Evolutionary conservation across 2,797 vertebrate species (phyloP).

Genomic region (Petrocephalus sullivani): DNA sequence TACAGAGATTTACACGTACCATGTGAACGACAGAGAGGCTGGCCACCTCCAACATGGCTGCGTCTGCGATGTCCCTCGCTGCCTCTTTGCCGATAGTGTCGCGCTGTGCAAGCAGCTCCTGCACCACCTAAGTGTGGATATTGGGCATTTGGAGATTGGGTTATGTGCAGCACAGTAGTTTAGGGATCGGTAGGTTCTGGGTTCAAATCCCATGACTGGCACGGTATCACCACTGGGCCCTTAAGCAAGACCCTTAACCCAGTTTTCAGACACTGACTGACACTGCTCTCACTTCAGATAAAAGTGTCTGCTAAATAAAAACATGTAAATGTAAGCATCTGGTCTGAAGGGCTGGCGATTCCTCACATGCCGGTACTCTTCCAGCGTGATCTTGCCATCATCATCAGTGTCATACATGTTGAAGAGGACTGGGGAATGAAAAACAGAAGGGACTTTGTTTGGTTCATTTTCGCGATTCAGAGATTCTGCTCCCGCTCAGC

Average conservation of each 20-base stretch:
- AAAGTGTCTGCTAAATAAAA: not conserved
- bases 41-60: conserved; percentile 94
- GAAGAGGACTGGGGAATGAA: conserved; percentile 74
- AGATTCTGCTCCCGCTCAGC: not conserved
- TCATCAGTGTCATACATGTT: conserved; percentile 94
- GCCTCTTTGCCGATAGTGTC: conserved; percentile 70
- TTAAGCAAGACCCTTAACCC: not conserved
- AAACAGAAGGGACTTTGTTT: not conserved
- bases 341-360: conserved; percentile 2
- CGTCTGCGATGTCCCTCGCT: conserved; percentile 74
- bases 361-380: conserved; percentile 84
- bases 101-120: conserved; percentile 81
- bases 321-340: not conserved
- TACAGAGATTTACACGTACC: conserved; percentile 55
- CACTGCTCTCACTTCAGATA: not conserved
- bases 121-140: conserved; percentile 69
- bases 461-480: not conserved
- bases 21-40: conserved; percentile 80
- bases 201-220: not conserved
- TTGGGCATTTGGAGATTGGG: not conserved
- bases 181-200: not conserved
- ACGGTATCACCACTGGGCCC: not conserved
- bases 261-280: not conserved
- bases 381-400: conserved; percentile 82
- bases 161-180: not conserved